A percentile compares a stretch with the other conserved stretches of the same genome.
phyloP scores from a whole-genome alignment of 2,888 invertebrate species.

The Sarcophaga variegata region DNA sequence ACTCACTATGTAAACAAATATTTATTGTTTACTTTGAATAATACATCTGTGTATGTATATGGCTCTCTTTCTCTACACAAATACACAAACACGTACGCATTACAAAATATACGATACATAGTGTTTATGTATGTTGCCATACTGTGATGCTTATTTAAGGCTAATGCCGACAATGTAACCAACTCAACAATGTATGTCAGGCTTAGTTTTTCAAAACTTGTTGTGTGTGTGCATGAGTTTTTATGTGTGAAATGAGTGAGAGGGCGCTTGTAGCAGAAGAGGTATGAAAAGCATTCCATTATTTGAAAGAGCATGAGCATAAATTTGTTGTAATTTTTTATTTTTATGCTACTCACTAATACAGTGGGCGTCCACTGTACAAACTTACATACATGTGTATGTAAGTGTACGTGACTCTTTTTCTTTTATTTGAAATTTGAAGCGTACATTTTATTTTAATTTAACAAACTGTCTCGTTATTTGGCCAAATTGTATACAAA shows the following conservation, averaged over 20 bases:
- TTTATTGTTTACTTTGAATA: neutral
- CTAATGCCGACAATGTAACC: slow-evolving; percentile 48
- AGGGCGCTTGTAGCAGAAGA: too few relatives aligned
- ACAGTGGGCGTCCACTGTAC: neutral
- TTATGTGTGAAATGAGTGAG: neutral
- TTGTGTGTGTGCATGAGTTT: neutral
- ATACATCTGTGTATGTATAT: neutral
- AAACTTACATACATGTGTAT: neutral
- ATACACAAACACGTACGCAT: neutral
- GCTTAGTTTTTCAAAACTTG: slow-evolving; percentile 7
- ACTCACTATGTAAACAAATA: neutral
- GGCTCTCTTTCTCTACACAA: neutral
- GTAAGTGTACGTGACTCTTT: neutral
- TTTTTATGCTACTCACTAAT: neutral
- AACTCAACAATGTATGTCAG: slow-evolving; percentile 51
- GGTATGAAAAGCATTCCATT: neutral
- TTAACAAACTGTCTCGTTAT: neutral
- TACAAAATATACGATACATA: neutral
- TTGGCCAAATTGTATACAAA: too few relatives aligned
- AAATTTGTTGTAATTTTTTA: neutral
- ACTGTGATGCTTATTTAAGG: slow-evolving; percentile 40
- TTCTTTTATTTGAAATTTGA: neutral
- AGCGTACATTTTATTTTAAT: neutral
- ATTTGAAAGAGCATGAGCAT: neutral
- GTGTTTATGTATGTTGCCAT: neutral